Evolutionary conservation across 2,888 invertebrate species (phyloP), one percentile per base, ranked within the genome.

Genomic region (Eupithecia tripunctaria): DNA sequence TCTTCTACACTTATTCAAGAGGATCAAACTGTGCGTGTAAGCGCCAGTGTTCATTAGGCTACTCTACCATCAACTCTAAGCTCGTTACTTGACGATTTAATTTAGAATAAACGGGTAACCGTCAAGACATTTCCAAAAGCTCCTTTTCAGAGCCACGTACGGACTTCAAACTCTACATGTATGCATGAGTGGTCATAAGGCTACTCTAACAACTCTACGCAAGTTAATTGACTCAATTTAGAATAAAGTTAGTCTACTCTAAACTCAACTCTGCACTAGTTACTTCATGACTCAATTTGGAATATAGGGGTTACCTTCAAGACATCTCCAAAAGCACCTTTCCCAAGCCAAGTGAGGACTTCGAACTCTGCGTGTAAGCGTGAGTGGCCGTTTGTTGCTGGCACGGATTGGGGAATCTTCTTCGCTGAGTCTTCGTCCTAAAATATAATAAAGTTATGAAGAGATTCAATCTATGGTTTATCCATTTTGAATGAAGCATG

Each of bases 111-210:
- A 32, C 47, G 38, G 2, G 5, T 62, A 84, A 97, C 98, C 95
- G 99, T 99, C 10, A 99, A 93, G 0, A 99, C 99, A 92, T 98
- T 97, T 0, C 99, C 99, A 89, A 98, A 99, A 0, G 98, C 99
- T 3, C 99, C 99, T 90, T 97, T 97, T 0, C 99, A 99, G 0
- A 99, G 92, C 94, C 96, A 97, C 78, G 96, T 96, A 1, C 99
- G 93, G 56, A 41, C 15, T 41, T 41, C 41, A 15, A 15, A 14
- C 12, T 41, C 38, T 41, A 12, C 36, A 12, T 36, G 12, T 32
- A 32, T 14, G 15, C 41, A 5, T 4, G 41, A 15, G 15, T 15
- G 41, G 15, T 2, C 38, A 41, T 47, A n/a, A n/a, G n/a, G 7
- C 18, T 47, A 47, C 1, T n/a, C 7, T 47, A 47, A 18, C 43